Conservation (phyloP, 2,797 vertebrate genomes). For the Syngnathus rostellatus region DNA sequence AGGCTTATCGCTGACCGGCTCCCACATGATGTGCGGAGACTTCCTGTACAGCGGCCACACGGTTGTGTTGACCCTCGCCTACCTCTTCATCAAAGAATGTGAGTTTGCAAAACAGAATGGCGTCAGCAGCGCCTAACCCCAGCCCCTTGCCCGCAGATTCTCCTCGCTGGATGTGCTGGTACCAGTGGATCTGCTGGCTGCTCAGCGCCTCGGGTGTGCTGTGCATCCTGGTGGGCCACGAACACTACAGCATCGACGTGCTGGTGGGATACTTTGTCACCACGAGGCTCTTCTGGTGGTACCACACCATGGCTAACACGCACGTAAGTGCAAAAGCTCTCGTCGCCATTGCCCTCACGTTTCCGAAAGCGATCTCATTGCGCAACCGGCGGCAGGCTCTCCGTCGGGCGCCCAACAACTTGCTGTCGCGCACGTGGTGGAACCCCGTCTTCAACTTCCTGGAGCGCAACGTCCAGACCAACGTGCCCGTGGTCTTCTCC, state of each 20-base stretch:
- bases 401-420: conserved; percentile 72
- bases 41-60: conserved; percentile 96
- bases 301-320: conserved; percentile 90
- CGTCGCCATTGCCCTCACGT: neutral
- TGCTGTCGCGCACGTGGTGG: conserved; percentile 82
- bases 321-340: conserved; percentile 60
- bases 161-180: conserved; percentile 79
- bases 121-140: neutral
- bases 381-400: conserved; percentile 24
- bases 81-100: conserved; percentile 89
- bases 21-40: conserved; percentile 89
- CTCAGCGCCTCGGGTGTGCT: conserved; percentile 81
- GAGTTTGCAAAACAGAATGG: conserved; percentile 49
- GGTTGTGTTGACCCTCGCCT: conserved; percentile 82
- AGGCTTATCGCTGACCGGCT: conserved; percentile 89
- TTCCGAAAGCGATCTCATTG: neutral
- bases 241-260: conserved; percentile 92
- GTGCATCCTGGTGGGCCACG: conserved; percentile 85
- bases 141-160: conserved; percentile 6
- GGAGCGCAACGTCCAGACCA: conserved; percentile 79
- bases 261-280: conserved; percentile 85
- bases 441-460: conserved; percentile 82
- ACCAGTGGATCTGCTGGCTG: conserved; percentile 82
- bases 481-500: conserved; percentile 75
- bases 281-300: conserved; percentile 88